Conservation (phyloP, 2,113 vertebrate species). For the Petromus typicus region DNA sequence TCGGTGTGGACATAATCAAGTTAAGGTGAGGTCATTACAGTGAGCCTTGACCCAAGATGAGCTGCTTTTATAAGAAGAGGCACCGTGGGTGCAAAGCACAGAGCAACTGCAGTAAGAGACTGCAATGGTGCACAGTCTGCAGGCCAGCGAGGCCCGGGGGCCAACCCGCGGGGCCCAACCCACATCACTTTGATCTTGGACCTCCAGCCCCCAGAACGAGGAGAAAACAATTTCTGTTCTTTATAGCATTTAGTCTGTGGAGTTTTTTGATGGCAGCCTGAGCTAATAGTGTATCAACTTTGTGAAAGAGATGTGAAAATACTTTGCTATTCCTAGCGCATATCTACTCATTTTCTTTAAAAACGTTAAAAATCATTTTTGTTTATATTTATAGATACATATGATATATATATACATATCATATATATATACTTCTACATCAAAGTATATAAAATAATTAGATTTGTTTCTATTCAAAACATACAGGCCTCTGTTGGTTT, state of each 20-base stretch:
- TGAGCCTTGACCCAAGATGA: neutral
- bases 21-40: neutral
- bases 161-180: no score
- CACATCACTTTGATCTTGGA: neutral
- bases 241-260: neutral
- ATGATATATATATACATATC: no score
- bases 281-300: neutral
- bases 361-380: neutral
- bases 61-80: neutral
- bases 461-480: neutral
- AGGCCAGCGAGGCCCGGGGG: no score
- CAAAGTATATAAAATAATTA: neutral
- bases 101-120: neutral
- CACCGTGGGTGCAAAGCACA: neutral
- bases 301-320: conserved; percentile 18
- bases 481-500: neutral
- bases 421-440: neutral
- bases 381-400: neutral
- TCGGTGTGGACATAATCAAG: neutral
- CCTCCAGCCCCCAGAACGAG: neutral
- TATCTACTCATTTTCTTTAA: neutral
- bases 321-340: neutral
- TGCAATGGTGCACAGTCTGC: neutral
- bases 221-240: neutral
- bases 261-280: neutral